A percentile compares a stretch with the other conserved stretches of the same genome.
Conservation (phyloP, 2,888 invertebrate species). For the Chloroclystis v-ata region DNA sequence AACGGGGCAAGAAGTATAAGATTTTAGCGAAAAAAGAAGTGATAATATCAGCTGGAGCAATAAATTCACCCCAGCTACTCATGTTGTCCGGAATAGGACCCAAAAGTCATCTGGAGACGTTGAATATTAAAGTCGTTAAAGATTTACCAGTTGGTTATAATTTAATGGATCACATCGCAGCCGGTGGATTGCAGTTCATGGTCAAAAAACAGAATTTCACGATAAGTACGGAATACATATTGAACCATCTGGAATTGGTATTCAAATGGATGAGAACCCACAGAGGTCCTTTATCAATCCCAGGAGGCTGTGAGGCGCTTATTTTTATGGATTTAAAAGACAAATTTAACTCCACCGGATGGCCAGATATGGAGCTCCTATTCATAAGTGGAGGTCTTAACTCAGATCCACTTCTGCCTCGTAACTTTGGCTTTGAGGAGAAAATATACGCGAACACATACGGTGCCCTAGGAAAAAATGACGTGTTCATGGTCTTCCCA, state of each 20-base stretch:
- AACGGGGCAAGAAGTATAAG: conserved; percentile 66
- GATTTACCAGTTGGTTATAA: conserved; percentile 82
- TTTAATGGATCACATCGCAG: conserved; percentile 83
- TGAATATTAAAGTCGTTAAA: conserved; percentile 74
- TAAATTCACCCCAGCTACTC: conserved; percentile 87
- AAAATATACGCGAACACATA: conserved; percentile 62
- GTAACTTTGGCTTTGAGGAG: conserved; percentile 75
- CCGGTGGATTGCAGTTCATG: conserved; percentile 80
- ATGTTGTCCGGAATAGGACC: conserved; percentile 89
- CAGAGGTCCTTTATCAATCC: conserved; percentile 78
- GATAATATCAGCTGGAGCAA: conserved; percentile 85
- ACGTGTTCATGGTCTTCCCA: conserved; percentile 79
- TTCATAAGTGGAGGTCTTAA: conserved; percentile 78
- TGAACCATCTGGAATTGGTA: conserved; percentile 60
- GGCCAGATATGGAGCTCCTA: conserved; percentile 82
- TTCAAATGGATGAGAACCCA: conserved; percentile 76
- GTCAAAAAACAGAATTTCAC: conserved; percentile 58
- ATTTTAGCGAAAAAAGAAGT: conserved; percentile 83
- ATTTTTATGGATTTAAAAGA: conserved; percentile 81
- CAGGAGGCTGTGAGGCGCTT: conserved; percentile 83
- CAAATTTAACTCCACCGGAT: conserved; percentile 72
- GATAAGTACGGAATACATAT: conserved; percentile 53
- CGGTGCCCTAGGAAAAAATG: conserved; percentile 56
- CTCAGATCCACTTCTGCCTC: conserved; percentile 61
- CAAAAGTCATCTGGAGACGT: conserved; percentile 73